These are phyloP conservation scores for Ecdyonurus torrentis DNA, from an alignment of 2,888 invertebrate genomes.

Conservation along the genomic window DNA sequence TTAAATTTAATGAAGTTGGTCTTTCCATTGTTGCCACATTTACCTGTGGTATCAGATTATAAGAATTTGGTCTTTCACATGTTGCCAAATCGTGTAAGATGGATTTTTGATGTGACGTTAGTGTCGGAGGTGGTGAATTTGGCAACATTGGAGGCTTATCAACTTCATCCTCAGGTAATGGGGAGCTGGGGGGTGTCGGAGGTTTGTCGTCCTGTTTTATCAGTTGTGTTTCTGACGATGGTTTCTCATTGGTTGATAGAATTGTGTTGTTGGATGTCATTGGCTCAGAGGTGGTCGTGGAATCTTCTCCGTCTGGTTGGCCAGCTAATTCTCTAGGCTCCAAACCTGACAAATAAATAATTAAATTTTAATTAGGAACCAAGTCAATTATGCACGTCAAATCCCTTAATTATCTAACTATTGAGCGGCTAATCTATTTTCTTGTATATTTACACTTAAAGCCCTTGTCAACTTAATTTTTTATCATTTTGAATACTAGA, in stretches of 20 bases:
- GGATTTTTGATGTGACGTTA: not conserved
- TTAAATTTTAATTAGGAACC: not conserved
- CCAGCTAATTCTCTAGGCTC: constrained; percentile 50
- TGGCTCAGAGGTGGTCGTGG: constrained; percentile 24
- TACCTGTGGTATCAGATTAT: no score
- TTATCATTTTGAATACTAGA: no score
- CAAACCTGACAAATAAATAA: not conserved
- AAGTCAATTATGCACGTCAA: no score
- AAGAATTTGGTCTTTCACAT: no score
- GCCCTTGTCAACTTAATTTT: no score
- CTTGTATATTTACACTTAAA: no score
- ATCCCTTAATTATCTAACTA: no score
- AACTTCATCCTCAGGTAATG: not conserved
- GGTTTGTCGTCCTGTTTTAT: not conserved
- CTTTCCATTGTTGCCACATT: no score
- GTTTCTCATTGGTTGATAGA: not conserved
- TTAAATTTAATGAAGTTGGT: no score
- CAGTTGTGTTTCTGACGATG: not conserved
- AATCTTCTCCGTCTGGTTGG: constrained; percentile 63
- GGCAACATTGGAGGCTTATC: not conserved
- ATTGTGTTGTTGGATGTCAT: not conserved
- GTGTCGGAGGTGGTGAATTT: not conserved
- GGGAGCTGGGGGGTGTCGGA: not conserved
- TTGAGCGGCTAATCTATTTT: no score
- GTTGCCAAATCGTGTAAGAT: no score